Base-by-base conservation (phyloP, 2,888 invertebrate genomes). In the Panorpa germanica region DNA sequence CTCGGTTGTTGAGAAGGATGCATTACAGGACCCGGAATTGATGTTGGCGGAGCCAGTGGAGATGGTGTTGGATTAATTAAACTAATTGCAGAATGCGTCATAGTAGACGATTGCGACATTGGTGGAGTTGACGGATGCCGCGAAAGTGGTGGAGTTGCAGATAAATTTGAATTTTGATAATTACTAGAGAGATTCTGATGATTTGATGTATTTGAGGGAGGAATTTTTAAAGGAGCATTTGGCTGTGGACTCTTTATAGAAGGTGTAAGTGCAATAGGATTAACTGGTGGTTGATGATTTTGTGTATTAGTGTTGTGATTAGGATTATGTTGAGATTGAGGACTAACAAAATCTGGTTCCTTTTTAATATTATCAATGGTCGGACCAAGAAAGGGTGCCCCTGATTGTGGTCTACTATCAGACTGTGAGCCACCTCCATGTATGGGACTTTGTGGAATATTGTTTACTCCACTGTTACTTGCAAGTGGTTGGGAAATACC, bases 1-100 rank as follows among this genome's bases (percentile, higher is more conserved):
- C 74, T 74, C 25, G 68, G 68, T 43, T 73, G 75, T 45, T 76
- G 77, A 3, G 74, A 67, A 5, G 78, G 72, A 49, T 77, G 78
- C 59, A 78, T 73, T 9, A 70, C 61, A 18, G 21, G 16, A 17
- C 17, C n/a, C 14, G 33, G 21, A 10, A 16, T 4, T 4, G 33
- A 11, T 3, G 31, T 10, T 3, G 9, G 17, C 4, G 19, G 20
- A 6, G 22, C 18, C 3, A 21, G 18, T 15, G 33, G 15, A 7
- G 33, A 21, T 12, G 32, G 19, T 10, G 29, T 21, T 16, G 27
- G 22, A 9, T 6, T 8, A 4, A 22, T 22, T 26, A 20, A 10
- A 25, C 18, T 19, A 17, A 14, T 13, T 31, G 31, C 14, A 25
- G 9, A 25, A 19, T 25, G 6, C 15, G 10, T n/a, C 20, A 14